Conservation (phyloP, 1,140 invertebrate species). For the Heterodera schachtii region DNA sequence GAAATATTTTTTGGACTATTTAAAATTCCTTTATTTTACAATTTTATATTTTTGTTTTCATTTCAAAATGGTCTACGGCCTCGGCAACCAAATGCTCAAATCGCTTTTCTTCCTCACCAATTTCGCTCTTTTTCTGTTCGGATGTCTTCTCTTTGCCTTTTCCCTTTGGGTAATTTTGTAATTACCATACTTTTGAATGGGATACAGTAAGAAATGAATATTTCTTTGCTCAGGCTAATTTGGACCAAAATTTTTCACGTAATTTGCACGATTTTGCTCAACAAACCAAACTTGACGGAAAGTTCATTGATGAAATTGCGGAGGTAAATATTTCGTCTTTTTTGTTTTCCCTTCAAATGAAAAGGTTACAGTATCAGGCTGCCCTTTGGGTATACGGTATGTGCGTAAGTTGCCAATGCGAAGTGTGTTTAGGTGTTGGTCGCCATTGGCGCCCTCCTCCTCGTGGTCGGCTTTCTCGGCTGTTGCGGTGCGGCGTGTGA, state of each 20-base stretch:
- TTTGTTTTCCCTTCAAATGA: background rate
- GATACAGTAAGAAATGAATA: background rate
- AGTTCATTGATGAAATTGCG: slow-evolving; percentile 51
- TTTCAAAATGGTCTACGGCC: slow-evolving; percentile 55
- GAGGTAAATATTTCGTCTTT: slow-evolving; percentile 45
- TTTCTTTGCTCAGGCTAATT: slow-evolving; percentile 45
- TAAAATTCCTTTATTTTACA: background rate
- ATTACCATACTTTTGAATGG: background rate
- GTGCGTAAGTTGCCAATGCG: background rate
- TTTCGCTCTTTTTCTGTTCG: slow-evolving; percentile 61
- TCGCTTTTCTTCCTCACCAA: slow-evolving; percentile 60
- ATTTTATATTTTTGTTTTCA: background rate
- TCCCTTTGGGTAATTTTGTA: slow-evolving; percentile 56
- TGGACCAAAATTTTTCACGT: slow-evolving; percentile 59
- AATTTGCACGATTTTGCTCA: slow-evolving; percentile 54
- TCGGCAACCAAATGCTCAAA: slow-evolving; percentile 60
- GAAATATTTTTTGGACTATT: background rate
- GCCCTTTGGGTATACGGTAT: slow-evolving; percentile 48
- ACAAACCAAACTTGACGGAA: slow-evolving; percentile 32
- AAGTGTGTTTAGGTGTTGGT: slow-evolving; percentile 39
- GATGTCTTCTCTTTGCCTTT: slow-evolving; percentile 59
- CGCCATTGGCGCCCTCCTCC: slow-evolving; percentile 58
- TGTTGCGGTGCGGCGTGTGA: slow-evolving; percentile 64
- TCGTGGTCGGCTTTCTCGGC: slow-evolving; percentile 64
- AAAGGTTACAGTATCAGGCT: slow-evolving; percentile 60